Percentiles rank a stretch among this genome's conserved stretches.
Evolutionary conservation across 2,113 vertebrate genomes (phyloP).

Genomic region (Sinocyclocheilus anophthalmus): DNA sequence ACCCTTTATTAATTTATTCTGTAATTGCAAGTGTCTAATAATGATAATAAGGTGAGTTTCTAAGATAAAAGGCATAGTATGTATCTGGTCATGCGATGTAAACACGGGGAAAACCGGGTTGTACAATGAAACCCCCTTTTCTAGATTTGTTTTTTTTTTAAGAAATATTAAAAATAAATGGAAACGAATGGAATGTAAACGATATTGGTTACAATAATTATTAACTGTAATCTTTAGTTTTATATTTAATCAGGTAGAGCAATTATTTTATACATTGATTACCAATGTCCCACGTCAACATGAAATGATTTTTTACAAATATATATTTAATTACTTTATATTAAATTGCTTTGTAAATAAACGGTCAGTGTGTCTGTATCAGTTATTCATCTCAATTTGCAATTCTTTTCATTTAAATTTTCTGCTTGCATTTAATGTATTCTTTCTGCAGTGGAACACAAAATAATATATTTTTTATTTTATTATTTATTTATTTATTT

Average conservation of each 20-base stretch:
- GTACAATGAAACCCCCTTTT: neutral
- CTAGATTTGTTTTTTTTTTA: neutral
- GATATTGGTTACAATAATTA: neutral
- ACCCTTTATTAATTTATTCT: neutral
- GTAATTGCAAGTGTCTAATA: neutral
- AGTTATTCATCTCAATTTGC: neutral
- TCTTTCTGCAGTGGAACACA: neutral
- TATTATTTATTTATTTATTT: no score
- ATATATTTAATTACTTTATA: constrained; percentile 1
- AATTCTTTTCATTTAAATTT: neutral
- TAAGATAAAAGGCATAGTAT: neutral
- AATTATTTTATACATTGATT: neutral
- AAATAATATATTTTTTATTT: neutral
- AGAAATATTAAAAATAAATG: neutral
- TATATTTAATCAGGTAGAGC: neutral
- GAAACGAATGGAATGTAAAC: neutral
- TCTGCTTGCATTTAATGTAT: neutral
- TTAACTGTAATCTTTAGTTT: neutral
- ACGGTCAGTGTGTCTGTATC: neutral
- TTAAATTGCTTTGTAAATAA: neutral
- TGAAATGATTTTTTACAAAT: neutral
- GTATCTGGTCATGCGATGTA: neutral
- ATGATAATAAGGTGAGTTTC: neutral
- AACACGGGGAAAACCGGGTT: neutral
- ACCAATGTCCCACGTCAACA: neutral